Conservation (phyloP, 2,797 vertebrate genomes). For the Betta splendens region DNA sequence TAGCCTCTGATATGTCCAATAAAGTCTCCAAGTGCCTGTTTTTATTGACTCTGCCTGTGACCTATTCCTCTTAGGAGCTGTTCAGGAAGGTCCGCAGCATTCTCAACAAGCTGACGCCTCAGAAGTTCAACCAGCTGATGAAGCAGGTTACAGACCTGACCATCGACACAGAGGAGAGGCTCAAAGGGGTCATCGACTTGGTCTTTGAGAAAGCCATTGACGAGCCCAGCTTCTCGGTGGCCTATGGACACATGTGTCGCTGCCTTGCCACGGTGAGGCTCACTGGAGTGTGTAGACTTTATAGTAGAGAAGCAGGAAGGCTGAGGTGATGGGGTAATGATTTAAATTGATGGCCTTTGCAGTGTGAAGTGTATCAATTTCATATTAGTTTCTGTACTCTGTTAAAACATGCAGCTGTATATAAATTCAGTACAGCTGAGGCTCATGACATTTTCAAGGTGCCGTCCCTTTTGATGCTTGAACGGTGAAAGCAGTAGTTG, state of each 20-base stretch:
- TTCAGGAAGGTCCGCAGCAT: constrained; percentile 97
- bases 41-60: background rate
- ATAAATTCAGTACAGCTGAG: too few species aligned
- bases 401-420: too few species aligned
- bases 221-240: constrained; percentile 96
- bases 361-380: background rate
- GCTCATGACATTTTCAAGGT: too few species aligned
- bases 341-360: background rate
- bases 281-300: background rate
- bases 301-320: background rate
- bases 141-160: constrained; percentile 97
- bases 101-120: constrained; percentile 96
- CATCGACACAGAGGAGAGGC: constrained; percentile 94
- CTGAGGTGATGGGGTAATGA: background rate
- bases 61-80: constrained; percentile 78
- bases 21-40: background rate
- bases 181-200: constrained; percentile 97
- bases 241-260: constrained; percentile 97
- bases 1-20: background rate
- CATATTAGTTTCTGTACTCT: too few species aligned
- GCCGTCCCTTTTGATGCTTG: too few species aligned
- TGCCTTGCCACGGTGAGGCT: constrained; percentile 91
- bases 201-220: constrained; percentile 98
- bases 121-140: constrained; percentile 98
- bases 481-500: too few species aligned